These are phyloP conservation scores for Zenarchopterus dispar DNA, from an alignment of 2,797 vertebrate genomes.

Conservation along the genomic window DNA sequence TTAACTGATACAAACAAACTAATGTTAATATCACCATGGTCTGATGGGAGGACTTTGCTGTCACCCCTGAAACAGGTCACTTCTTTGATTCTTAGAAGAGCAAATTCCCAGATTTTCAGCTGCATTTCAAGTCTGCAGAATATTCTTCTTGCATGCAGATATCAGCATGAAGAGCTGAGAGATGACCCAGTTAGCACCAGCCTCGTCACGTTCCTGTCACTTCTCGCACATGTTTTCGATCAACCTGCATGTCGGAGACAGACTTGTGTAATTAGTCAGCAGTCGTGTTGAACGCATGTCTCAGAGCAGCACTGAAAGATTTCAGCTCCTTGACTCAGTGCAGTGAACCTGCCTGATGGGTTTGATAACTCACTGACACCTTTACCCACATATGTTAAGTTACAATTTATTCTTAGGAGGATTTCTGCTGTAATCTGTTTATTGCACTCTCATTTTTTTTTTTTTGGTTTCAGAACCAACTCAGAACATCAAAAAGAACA, in stretches of 20 bases:
- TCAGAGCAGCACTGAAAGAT: constrained; percentile 1
- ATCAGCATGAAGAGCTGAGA: neutral
- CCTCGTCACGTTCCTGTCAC: constrained; percentile 1
- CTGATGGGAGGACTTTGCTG: constrained; percentile 3
- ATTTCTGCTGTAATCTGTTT: too few relatives aligned
- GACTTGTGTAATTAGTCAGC: constrained; percentile 1
- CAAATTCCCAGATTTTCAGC: neutral
- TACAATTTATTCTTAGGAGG: too few relatives aligned
- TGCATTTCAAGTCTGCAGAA: neutral
- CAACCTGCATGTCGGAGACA: neutral
- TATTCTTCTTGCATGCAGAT: neutral
- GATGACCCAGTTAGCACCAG: constrained; percentile 14
- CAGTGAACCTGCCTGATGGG: neutral
- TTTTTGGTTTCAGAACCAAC: too few relatives aligned
- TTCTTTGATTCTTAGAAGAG: neutral
- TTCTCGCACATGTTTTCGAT: neutral
- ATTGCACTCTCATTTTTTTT: too few relatives aligned
- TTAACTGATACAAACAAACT: constrained; percentile 24
- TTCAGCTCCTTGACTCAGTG: neutral
- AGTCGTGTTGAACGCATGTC: neutral
- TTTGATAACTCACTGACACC: neutral
- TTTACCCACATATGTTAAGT: neutral
- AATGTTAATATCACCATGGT: constrained; percentile 15
- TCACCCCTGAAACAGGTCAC: neutral
- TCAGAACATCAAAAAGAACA: too few relatives aligned